phyloP scores from a whole-genome alignment of 2,888 invertebrate species.

The Neoascia interrupta region DNA sequence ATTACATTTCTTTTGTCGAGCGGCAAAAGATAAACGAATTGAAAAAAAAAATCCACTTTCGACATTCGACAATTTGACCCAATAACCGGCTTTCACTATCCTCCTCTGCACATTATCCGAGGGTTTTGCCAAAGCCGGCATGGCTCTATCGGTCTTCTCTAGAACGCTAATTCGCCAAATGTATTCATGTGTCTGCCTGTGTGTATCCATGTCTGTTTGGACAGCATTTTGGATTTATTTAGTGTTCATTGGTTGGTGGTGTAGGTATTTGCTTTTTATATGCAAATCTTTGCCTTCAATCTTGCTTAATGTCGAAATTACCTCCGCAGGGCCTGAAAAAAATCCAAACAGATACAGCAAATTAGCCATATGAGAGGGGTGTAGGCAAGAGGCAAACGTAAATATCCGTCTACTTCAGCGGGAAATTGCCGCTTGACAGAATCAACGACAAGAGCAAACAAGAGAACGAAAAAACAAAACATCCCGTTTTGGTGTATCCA shows the following conservation, averaged over 20 bases:
- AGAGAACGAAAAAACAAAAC: constrained; percentile 27
- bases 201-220: no score
- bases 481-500: constrained; percentile 20
- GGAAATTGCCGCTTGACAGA: constrained; percentile 67
- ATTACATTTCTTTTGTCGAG: background rate
- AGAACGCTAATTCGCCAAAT: background rate
- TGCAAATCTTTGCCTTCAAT: no score
- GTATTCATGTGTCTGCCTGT: background rate
- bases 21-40: background rate
- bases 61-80: constrained; percentile 31
- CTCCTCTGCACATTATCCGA: no score
- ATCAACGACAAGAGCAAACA: constrained; percentile 45
- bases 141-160: no score
- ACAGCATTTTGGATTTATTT: no score
- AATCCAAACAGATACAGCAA: background rate
- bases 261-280: background rate
- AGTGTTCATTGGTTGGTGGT: background rate
- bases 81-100: constrained; percentile 46
- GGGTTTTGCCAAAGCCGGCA: no score
- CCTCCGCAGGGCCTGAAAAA: background rate
- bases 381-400: background rate
- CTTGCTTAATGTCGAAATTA: no score
- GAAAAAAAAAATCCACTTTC: background rate
- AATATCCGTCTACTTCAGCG: constrained; percentile 21
- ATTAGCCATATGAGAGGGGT: constrained; percentile 12